phyloP scores from a whole-genome alignment of 2,113 vertebrate species.

The Dryoscopus gambensis region DNA sequence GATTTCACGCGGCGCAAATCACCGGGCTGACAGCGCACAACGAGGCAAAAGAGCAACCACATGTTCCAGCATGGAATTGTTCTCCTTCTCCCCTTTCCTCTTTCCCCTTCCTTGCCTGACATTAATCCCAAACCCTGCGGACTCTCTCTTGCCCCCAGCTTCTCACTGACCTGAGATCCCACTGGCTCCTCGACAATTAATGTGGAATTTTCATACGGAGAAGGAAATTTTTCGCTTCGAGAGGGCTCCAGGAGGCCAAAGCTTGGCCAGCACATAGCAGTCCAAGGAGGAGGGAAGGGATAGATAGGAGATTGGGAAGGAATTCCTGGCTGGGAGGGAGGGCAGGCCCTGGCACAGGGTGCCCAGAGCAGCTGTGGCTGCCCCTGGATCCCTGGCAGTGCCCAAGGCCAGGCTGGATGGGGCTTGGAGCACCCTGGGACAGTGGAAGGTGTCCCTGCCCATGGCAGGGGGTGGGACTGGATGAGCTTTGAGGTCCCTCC shows the following conservation, averaged over 20 bases:
- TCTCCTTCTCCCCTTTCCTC: neutral
- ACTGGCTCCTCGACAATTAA: neutral
- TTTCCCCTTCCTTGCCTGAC: neutral
- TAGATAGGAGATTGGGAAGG: neutral
- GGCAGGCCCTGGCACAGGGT: neutral
- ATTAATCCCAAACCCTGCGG: neutral
- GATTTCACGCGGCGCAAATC: neutral
- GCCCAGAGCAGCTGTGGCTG: neutral
- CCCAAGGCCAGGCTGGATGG: rapidly evolving
- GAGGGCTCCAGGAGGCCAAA: neutral
- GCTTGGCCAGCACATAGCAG: neutral
- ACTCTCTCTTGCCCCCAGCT: neutral
- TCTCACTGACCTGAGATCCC: neutral
- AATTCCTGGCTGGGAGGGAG: neutral
- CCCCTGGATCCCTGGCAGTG: neutral
- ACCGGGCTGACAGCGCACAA: neutral
- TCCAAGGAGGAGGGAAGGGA: neutral
- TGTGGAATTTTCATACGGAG: neutral
- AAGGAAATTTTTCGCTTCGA: neutral
- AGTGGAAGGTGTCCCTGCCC: neutral
- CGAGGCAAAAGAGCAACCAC: neutral
- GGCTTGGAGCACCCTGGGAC: neutral
- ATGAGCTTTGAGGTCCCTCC: neutral
- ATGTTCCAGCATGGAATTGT: neutral
- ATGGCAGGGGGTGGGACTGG: neutral